Base-by-base conservation (phyloP, 1,140 invertebrate species). In the Ruditapes philippinarum region DNA sequence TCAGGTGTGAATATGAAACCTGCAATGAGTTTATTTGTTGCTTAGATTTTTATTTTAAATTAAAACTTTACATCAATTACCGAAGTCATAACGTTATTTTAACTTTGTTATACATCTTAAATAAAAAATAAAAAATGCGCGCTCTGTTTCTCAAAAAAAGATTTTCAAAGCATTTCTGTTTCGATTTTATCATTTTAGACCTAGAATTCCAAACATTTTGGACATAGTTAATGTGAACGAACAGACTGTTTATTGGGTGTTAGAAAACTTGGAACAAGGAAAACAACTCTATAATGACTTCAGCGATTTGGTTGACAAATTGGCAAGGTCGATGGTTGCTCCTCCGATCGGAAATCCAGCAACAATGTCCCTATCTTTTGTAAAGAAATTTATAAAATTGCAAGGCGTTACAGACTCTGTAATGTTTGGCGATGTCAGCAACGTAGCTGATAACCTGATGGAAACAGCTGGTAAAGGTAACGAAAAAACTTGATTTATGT, bases 191-290 rank as follows among this genome's bases (percentile, higher is more conserved):
- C n/a, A 1, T 74, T 68, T 49, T 40, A 83, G 80, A 17, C 80
- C 80, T 22, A 68, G 49, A 31, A 42, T 83, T 11, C 80, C 80
- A 45, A 83, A 83, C 42, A 83, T 83, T 28, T 31, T 83, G 25
- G 80, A 68, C 2, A 83, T 83, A 28, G 25, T 83, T 22, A 42
- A 83, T 68, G 19, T 83, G 1, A 83, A 83, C 31, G 25, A n/a
- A 9, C 38, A 83, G 22, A 68, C 54, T n/a, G 80, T 70, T n/a
- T 38, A 83, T 14, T 83, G 80, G 80, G 31, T 83, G 14, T 68
- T 42, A 42, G 60, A 25, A 68, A 45, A 49, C 40, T 83, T 28
- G 22, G 17, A 45, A n/a, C 1, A 42, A 1, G 28, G n/a, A 65
- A 31, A 22, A 22, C 22, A 68, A 14, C 33, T 83, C 9, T n/a